A percentile compares a stretch with the other conserved stretches of the same genome.
Evolutionary conservation across 2,113 vertebrate genomes (phyloP).

Genomic region (Aix galericulata): DNA sequence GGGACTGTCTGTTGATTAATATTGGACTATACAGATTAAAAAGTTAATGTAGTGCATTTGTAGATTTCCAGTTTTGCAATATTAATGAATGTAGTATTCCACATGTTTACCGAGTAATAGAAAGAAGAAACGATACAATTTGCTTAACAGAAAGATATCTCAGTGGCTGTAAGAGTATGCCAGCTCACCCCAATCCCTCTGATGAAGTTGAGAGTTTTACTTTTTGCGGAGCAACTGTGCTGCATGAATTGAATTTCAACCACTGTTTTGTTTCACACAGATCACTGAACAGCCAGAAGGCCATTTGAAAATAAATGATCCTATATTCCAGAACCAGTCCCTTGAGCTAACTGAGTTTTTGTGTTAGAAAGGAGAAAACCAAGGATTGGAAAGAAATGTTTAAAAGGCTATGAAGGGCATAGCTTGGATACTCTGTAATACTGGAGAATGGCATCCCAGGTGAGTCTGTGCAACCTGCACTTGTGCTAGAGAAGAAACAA

Average conservation of each 20-base stretch:
- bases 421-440: background rate
- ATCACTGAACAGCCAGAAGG: conserved; percentile 17
- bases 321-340: background rate
- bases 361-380: background rate
- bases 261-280: background rate
- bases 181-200: background rate
- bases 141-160: background rate
- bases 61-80: background rate
- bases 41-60: background rate
- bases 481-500: background rate
- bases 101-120: background rate
- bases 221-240: background rate
- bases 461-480: background rate
- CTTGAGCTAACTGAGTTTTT: background rate
- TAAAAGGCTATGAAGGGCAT: background rate
- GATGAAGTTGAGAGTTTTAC: background rate
- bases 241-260: background rate
- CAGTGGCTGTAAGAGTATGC: background rate
- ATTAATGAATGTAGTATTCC: background rate
- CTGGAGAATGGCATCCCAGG: background rate
- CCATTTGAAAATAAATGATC: conserved; percentile 22
- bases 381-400: background rate
- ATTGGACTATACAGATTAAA: background rate
- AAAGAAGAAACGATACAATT: background rate
- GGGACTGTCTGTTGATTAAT: background rate